Percentiles rank a stretch among this genome's conserved stretches.
phyloP scores from a whole-genome alignment of 2,797 vertebrate species.

The Typhlichthys eigenmanni region DNA sequence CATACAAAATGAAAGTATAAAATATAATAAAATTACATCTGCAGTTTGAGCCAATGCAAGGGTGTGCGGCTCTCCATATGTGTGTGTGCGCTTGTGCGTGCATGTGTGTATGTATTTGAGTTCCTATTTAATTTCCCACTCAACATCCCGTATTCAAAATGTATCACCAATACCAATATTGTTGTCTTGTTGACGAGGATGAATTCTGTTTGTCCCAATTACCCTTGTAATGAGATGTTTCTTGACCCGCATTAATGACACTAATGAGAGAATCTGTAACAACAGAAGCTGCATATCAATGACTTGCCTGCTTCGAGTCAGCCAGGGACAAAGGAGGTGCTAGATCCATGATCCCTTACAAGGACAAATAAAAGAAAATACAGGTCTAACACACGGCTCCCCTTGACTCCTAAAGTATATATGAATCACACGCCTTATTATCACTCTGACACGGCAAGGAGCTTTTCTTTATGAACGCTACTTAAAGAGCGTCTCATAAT shows the following conservation, averaged over 20 bases:
- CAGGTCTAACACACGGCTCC: constrained; percentile 61
- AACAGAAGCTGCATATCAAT: constrained; percentile 90
- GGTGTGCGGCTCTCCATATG: neutral
- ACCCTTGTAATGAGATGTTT: constrained; percentile 91
- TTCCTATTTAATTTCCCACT: neutral
- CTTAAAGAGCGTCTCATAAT: constrained; percentile 79
- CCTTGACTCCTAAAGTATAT: constrained; percentile 78
- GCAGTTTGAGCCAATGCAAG: constrained; percentile 42
- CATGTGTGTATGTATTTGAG: neutral
- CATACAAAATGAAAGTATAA: constrained; percentile 42
- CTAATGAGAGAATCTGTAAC: constrained; percentile 88
- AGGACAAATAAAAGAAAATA: constrained; percentile 85
- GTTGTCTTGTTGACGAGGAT: constrained; percentile 23
- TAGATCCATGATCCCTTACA: constrained; percentile 77
- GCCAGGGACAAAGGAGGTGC: constrained; percentile 67
- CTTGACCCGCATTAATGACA: constrained; percentile 85
- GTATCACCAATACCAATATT: constrained; percentile 26
- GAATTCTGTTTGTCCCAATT: constrained; percentile 90
- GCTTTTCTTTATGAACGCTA: constrained; percentile 75
- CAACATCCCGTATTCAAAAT: constrained; percentile 40
- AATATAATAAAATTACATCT: constrained; percentile 65
- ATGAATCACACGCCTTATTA: constrained; percentile 83
- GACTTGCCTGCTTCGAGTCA: constrained; percentile 77
- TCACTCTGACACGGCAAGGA: constrained; percentile 74
- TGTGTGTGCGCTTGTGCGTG: constrained; percentile 4